These are phyloP conservation scores for Ellobium chinense DNA, from an alignment of 2,888 invertebrate species.

Conservation along the genomic window DNA sequence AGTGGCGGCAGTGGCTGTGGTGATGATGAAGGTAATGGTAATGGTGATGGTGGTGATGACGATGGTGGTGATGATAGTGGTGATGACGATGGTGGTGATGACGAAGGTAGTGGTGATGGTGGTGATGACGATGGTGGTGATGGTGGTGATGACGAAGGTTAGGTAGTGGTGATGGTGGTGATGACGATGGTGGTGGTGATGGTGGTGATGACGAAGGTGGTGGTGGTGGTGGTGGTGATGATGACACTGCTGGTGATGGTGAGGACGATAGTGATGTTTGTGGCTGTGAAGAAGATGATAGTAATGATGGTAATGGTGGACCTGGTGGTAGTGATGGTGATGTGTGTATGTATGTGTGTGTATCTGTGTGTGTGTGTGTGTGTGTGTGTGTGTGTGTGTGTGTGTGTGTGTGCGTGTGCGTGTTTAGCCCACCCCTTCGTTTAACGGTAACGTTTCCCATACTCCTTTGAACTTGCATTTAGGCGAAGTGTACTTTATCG, in stretches of 20 bases:
- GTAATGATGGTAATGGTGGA: neutral
- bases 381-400: too few relatives aligned
- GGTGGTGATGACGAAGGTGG: neutral
- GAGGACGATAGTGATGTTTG: neutral
- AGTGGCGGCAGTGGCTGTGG: neutral
- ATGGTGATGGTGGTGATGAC: neutral
- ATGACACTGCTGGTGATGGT: neutral
- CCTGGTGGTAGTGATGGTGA: neutral
- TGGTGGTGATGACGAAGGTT: neutral
- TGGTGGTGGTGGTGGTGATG: slow-evolving; percentile 8
- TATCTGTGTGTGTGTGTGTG: too few relatives aligned
- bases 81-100: neutral
- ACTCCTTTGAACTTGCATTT: too few relatives aligned
- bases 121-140: neutral
- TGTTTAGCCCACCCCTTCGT: too few relatives aligned
- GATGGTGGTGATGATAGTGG: neutral
- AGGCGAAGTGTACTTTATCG: too few relatives aligned
- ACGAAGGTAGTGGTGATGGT: neutral
- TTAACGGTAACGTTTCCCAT: too few relatives aligned
- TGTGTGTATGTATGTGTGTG: too few relatives aligned
- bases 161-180: neutral
- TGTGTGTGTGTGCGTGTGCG: too few relatives aligned
- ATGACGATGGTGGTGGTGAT: neutral
- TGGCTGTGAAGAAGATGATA: neutral
- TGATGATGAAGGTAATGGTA: neutral